These are phyloP conservation scores for Caradrina kadenii DNA, from an alignment of 2,888 invertebrate species.

Conservation along the genomic window DNA sequence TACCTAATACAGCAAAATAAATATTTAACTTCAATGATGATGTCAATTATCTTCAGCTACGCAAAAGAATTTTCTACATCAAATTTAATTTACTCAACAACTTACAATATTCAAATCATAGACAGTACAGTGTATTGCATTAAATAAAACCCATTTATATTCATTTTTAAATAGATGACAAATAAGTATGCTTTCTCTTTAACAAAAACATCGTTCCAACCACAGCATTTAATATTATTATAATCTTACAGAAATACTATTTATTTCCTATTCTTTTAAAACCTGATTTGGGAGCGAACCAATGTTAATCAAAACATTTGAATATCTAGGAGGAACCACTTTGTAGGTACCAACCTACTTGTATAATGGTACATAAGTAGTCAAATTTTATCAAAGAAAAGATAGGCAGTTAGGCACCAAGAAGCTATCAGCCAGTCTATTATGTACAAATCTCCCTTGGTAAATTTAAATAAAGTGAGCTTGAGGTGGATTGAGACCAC, in stretches of 20 bases:
- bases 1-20: background rate
- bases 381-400: background rate
- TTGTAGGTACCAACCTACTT: background rate
- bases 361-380: background rate
- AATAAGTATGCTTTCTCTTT: background rate
- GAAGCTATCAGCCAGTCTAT: background rate
- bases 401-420: background rate
- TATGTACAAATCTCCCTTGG: background rate
- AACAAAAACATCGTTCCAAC: background rate
- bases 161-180: background rate
- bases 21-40: background rate
- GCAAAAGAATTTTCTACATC: background rate
- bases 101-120: slow-evolving; percentile 1
- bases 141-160: background rate
- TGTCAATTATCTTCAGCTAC: background rate
- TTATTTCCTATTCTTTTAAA: background rate
- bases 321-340: slow-evolving; percentile 1
- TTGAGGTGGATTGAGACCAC: background rate
- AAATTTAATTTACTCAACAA: background rate
- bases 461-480: background rate
- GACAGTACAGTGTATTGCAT: background rate
- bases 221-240: slow-evolving; percentile 7
- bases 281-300: slow-evolving; percentile 2
- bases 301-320: slow-evolving; percentile 9
- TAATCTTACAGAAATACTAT: background rate